Conservation (phyloP, 1,140 invertebrate genomes). For the Lasaia peninsularis region DNA sequence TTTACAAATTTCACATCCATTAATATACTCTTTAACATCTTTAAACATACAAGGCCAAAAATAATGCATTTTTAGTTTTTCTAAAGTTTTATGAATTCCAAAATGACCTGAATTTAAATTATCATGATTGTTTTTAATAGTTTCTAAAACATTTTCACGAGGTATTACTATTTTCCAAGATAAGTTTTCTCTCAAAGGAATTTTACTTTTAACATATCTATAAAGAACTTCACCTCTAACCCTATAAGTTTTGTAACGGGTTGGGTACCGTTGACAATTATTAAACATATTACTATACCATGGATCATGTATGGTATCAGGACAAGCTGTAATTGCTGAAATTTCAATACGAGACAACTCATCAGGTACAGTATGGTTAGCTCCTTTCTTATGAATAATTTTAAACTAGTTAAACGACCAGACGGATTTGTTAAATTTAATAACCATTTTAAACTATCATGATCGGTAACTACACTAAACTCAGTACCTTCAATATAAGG, state of each 20-base stretch:
- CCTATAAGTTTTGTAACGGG: not conserved
- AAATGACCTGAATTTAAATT: slow-evolving; percentile 21
- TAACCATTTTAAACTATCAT: slow-evolving; percentile 27
- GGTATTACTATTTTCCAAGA: slow-evolving; percentile 1
- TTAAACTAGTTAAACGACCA: slow-evolving; percentile 26
- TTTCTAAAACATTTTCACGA: not conserved
- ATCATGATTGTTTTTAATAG: slow-evolving; percentile 19
- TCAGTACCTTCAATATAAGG: slow-evolving; percentile 9
- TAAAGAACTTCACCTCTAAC: not conserved
- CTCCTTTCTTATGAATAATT: slow-evolving; percentile 21
- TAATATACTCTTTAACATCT: not conserved
- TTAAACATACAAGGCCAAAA: not conserved
- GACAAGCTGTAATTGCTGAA: not conserved
- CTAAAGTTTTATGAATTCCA: slow-evolving; percentile 23
- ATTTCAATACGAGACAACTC: slow-evolving; percentile 14
- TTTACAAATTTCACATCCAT: not conserved
- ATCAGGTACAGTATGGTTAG: slow-evolving; percentile 21
- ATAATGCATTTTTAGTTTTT: slow-evolving; percentile 20
- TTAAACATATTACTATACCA: not conserved
- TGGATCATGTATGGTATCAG: not conserved
- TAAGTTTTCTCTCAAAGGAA: not conserved
- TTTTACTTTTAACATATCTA: not conserved
- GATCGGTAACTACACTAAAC: slow-evolving; percentile 21
- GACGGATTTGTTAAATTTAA: slow-evolving; percentile 26
- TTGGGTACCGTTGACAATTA: not conserved